Conservation (phyloP, 2,113 vertebrate genomes). For the Caloenas nicobarica region DNA sequence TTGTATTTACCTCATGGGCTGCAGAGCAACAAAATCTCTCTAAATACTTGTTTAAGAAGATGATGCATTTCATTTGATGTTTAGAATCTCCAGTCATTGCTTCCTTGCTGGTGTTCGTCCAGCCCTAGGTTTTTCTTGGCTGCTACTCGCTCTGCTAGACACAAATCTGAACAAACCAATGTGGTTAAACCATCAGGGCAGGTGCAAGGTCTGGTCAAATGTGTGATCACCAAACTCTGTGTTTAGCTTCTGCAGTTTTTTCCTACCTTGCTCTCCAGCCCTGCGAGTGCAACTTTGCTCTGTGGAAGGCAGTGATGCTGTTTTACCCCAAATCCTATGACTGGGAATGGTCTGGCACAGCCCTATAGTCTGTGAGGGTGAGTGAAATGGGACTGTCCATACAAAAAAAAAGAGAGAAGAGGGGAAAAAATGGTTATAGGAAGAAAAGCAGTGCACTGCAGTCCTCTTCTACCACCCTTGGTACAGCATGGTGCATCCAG, state of each 20-base stretch:
- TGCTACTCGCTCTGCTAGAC: not conserved
- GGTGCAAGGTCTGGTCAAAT: fast-evolving
- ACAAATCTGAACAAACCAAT: not conserved
- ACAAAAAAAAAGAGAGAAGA: not conserved
- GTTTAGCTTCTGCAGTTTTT: not conserved
- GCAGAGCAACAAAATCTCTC: not conserved
- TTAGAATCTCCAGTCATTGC: not conserved
- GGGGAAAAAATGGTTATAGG: not conserved
- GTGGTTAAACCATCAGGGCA: not conserved
- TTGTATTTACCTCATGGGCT: not conserved
- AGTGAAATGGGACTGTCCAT: not conserved
- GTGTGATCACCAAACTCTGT: not conserved
- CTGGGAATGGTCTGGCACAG: not conserved
- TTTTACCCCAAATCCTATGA: not conserved
- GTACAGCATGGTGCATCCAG: not conserved
- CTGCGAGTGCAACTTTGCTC: not conserved
- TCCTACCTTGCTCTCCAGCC: not conserved
- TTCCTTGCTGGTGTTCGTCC: not conserved
- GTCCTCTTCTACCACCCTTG: not conserved
- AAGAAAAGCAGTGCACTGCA: not conserved
- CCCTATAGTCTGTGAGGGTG: fast-evolving
- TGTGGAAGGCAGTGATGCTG: not conserved
- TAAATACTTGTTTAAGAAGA: not conserved
- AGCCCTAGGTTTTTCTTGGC: not conserved
- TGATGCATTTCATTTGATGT: not conserved